Base-by-base conservation (phyloP, 2,888 invertebrate genomes). In the Cantharis rustica region DNA sequence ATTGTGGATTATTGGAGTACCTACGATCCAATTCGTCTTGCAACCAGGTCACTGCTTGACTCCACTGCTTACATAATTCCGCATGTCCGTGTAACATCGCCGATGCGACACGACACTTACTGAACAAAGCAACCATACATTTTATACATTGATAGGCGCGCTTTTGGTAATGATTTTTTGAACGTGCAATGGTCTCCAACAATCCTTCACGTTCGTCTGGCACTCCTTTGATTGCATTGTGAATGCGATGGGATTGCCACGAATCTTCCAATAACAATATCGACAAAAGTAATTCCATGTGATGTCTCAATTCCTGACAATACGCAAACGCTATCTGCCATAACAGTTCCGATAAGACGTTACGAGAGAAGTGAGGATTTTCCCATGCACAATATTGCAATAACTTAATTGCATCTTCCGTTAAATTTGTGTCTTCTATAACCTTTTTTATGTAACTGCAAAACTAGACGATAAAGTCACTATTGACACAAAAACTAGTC, bases 111-210 rank as follows among this genome's bases (percentile, higher is more conserved):
- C 93, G 92, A 87, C 96, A 96, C 88, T 95, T 94, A 84, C 93
- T 93, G 90, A 98, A 97, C 80, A 98, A 91, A 82, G 94, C 93
- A 80, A 98, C 98, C 90, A 98, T 92, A 87, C 97, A 95, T 90
- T 98, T 98, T 80, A 98, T 96, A 89, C 98, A 98, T 88, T 98
- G 97, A 90, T 98, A 98, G 80, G 98, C 97, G 81, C 98, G 92
- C 89, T 98, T 98, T 89, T 98, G 98, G 89, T 98, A 97, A 89
- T 98, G 97, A 80, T 94, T 95, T 89, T 97, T 98, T 76, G 96
- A 95, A 79, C 96, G 93, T 83, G 95, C 93, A 85, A 98, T 97
- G 75, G 96, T 98, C 86, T 98, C 98, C 83, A 98, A 92, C 73
- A 98, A 90, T 0, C 98, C 98, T 84, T 98, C 97, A 64, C 96